phyloP scores from a whole-genome alignment of 2,113 vertebrate genomes.

The Phoxinus phoxinus region DNA sequence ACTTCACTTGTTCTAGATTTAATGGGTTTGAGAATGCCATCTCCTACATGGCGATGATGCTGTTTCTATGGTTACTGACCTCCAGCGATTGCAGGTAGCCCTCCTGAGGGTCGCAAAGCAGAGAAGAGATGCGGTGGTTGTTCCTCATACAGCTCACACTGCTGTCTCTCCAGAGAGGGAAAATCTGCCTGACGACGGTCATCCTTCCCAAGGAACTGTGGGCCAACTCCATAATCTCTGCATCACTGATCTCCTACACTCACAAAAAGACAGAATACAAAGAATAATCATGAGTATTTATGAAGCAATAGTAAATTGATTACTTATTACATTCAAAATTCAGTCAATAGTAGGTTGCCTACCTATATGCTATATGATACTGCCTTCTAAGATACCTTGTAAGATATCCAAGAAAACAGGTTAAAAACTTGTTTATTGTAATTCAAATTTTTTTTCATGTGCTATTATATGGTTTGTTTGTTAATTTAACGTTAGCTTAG shows the following conservation, averaged over 20 bases:
- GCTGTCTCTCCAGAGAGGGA: conserved; percentile 87
- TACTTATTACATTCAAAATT: too few relatives aligned
- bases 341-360: too few relatives aligned
- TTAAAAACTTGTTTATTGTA: background rate
- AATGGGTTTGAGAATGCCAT: background rate
- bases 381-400: too few relatives aligned
- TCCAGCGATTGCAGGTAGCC: conserved; percentile 96
- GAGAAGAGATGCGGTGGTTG: conserved; percentile 92
- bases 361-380: too few relatives aligned
- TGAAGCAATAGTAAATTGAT: background rate
- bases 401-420: too few relatives aligned
- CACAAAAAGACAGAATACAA: background rate
- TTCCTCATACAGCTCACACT: conserved; percentile 88
- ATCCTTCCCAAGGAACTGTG: conserved; percentile 94
- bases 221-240: conserved; percentile 92
- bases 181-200: conserved; percentile 95
- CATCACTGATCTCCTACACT: conserved; percentile 93
- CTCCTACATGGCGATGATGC: background rate
- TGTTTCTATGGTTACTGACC: conserved; percentile 74
- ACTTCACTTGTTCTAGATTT: background rate
- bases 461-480: background rate
- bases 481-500: background rate
- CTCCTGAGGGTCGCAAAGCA: conserved; percentile 94
- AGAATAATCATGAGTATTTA: background rate
- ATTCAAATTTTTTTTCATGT: background rate